Conservation (phyloP, 2,113 vertebrate genomes). For the Amazona vittata region DNA sequence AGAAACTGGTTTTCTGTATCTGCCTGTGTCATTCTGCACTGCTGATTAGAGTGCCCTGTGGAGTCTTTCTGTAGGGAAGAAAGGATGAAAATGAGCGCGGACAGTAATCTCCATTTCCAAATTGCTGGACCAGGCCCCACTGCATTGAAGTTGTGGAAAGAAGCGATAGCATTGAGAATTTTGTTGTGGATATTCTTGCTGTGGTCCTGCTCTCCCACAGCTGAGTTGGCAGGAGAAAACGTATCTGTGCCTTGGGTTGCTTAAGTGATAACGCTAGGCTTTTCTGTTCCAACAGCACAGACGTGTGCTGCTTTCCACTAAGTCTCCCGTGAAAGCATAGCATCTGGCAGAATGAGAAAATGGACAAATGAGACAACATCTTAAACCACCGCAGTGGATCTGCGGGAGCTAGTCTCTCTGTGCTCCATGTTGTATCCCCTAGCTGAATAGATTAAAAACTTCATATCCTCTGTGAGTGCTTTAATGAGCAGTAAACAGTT, state of each 20-base stretch:
- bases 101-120: background rate
- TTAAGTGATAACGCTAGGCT: background rate
- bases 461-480: background rate
- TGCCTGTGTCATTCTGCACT: background rate
- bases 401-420: background rate
- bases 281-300: background rate
- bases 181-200: background rate
- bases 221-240: background rate
- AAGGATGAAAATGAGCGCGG: background rate
- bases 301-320: background rate
- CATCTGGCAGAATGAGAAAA: background rate
- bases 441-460: background rate
- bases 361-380: background rate
- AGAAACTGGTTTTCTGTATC: background rate
- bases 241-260: background rate
- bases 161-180: background rate
- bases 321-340: background rate
- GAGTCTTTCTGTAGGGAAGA: background rate
- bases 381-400: background rate
- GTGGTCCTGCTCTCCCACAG: background rate
- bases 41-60: background rate
- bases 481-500: slow-evolving; percentile 36
- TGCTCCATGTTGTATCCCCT: background rate
- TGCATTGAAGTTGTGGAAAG: background rate
- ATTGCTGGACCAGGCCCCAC: background rate